phyloP scores from a whole-genome alignment of 1,140 invertebrate species.

The Druon quercuslanigerum region DNA sequence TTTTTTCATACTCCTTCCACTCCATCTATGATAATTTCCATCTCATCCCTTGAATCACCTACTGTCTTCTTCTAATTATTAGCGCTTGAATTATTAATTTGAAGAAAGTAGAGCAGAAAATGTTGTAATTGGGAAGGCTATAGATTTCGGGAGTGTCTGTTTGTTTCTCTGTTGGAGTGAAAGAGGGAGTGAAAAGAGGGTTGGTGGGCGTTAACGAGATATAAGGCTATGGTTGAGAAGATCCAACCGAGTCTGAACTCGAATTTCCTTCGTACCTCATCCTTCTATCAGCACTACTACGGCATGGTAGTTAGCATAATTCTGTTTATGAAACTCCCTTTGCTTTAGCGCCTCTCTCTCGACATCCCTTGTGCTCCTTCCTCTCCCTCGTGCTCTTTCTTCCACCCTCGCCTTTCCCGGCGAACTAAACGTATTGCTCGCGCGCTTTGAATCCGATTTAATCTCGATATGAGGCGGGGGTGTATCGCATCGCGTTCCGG shows the following conservation, averaged over 20 bases:
- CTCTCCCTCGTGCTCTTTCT: conserved; percentile 43
- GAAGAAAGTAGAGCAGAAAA: not conserved
- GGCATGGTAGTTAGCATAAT: conserved; percentile 43
- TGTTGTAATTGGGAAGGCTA: not conserved
- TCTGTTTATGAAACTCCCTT: conserved; percentile 49
- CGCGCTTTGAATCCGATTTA: conserved; percentile 52
- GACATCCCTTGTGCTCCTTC: conserved; percentile 38
- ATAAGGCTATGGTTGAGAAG: conserved; percentile 34
- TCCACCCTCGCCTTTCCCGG: conserved; percentile 38
- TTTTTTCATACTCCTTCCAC: too few species aligned
- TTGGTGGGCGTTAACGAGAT: conserved; percentile 42
- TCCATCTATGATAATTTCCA: too few species aligned
- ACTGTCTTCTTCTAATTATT: too few species aligned
- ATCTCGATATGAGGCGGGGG: conserved; percentile 47
- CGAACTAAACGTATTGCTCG: conserved; percentile 50
- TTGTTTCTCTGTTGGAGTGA: not conserved
- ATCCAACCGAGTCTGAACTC: conserved; percentile 33
- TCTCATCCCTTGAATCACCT: too few species aligned
- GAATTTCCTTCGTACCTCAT: conserved; percentile 35
- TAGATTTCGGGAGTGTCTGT: not conserved
- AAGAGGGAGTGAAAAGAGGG: conserved; percentile 11
- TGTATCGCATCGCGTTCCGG: conserved; percentile 43
- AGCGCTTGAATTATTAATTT: not conserved
- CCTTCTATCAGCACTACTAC: not conserved
- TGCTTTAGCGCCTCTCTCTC: conserved; percentile 38